phyloP scores from a whole-genome alignment of 2,888 invertebrate genomes.

The Apodemia zela region DNA sequence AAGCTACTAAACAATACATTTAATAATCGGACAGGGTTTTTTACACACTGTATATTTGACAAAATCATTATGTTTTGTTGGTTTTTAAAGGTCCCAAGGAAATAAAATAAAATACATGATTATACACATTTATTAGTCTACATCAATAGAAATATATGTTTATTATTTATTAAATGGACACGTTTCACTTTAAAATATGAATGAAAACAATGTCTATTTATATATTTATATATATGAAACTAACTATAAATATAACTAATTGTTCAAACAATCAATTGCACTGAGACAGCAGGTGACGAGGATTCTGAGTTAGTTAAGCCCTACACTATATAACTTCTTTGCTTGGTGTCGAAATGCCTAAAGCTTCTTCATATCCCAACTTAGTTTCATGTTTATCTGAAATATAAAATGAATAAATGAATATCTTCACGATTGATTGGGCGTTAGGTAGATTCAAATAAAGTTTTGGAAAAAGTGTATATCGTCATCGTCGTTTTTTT shows the following conservation, averaged over 20 bases:
- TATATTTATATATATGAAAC: conserved; percentile 47
- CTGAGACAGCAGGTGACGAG: conserved; percentile 60
- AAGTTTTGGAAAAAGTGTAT: too few species aligned
- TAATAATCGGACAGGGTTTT: too few species aligned
- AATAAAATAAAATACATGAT: conserved; percentile 71
- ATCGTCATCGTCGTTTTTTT: too few species aligned
- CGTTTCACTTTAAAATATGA: conserved; percentile 55
- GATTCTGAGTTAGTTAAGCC: conserved; percentile 36
- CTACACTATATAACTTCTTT: conserved; percentile 86
- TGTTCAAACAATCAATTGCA: conserved; percentile 73
- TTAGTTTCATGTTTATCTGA: conserved; percentile 80
- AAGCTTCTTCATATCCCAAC: conserved; percentile 92
- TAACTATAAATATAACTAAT: conserved; percentile 55
- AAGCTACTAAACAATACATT: too few species aligned
- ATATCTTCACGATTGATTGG: neutral
- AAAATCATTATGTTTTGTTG: neutral
- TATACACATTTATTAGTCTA: conserved; percentile 61
- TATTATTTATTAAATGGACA: conserved; percentile 63
- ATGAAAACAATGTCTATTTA: conserved; percentile 50
- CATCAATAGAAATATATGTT: conserved; percentile 61
- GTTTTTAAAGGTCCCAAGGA: conserved; percentile 40
- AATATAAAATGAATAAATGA: neutral
- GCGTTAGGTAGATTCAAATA: too few species aligned
- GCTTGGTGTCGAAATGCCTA: conserved; percentile 94
- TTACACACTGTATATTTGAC: too few species aligned